phyloP scores from a whole-genome alignment of 2,888 invertebrate species.

The Brachyopa scutellaris region DNA sequence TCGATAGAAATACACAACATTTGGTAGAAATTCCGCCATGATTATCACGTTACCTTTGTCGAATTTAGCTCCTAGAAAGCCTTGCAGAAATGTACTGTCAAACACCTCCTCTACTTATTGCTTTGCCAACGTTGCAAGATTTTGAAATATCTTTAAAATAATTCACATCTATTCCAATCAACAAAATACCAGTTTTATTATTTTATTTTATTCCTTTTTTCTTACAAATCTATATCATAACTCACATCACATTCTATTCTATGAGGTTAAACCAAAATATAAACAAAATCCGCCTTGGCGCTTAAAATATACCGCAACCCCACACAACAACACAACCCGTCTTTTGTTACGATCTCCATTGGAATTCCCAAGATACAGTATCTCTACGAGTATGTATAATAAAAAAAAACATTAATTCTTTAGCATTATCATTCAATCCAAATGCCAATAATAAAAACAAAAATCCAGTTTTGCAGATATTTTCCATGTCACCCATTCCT shows the following conservation, averaged over 20 bases:
- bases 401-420: slow-evolving; percentile 14
- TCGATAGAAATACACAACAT: no score
- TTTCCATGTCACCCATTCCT: slow-evolving; percentile 20
- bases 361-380: slow-evolving; percentile 52
- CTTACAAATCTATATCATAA: slow-evolving; percentile 15
- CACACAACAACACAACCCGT: background rate
- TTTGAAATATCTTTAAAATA: no score
- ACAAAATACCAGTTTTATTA: background rate
- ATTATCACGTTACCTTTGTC: no score
- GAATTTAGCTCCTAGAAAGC: no score
- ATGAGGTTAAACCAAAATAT: slow-evolving; percentile 42
- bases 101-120: no score
- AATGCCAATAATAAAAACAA: background rate
- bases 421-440: background rate
- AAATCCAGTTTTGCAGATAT: slow-evolving; percentile 33
- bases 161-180: no score
- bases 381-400: slow-evolving; percentile 37
- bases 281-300: slow-evolving; percentile 59
- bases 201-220: no score
- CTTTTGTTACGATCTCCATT: slow-evolving; percentile 22
- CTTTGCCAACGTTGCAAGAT: no score
- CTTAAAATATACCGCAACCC: slow-evolving; percentile 9
- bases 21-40: no score
- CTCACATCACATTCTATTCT: slow-evolving; percentile 22
- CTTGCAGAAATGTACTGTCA: no score